Percentiles rank a stretch among this genome's conserved stretches.
Evolutionary conservation across 1,140 invertebrate genomes (phyloP).

Genomic region (Saccostrea cuccullata): DNA sequence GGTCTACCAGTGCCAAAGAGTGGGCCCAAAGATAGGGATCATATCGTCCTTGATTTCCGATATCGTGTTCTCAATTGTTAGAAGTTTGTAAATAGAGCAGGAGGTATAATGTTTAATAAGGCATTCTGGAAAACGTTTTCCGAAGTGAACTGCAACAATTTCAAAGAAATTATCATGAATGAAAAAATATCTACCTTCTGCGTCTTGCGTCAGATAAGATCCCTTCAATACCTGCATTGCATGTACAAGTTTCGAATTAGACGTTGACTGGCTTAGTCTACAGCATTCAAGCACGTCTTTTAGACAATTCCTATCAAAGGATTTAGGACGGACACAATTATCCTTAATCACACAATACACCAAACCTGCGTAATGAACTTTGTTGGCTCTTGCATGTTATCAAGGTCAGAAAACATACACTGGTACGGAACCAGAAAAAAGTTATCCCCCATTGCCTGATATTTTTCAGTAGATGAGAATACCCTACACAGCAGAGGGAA

Average conservation of each 20-base stretch:
- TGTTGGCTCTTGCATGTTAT: neutral
- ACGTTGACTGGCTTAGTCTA: neutral
- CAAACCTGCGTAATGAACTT: neutral
- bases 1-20: neutral
- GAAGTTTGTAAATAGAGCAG: neutral
- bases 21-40: neutral
- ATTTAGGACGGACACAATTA: neutral
- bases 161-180: neutral
- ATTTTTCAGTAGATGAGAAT: neutral
- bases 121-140: neutral
- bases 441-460: neutral
- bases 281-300: neutral
- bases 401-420: neutral
- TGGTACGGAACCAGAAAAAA: neutral
- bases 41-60: too few relatives aligned
- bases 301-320: neutral
- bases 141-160: neutral
- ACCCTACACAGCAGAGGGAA: neutral
- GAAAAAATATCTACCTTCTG: neutral
- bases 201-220: neutral
- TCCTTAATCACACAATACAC: neutral
- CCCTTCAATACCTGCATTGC: neutral
- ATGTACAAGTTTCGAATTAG: neutral
- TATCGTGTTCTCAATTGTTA: neutral
- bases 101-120: neutral